Percentiles rank a stretch among this genome's conserved stretches.
These are phyloP conservation scores for Centropus bengalensis DNA, from an alignment of 2,113 vertebrate species.

Conservation along the genomic window DNA sequence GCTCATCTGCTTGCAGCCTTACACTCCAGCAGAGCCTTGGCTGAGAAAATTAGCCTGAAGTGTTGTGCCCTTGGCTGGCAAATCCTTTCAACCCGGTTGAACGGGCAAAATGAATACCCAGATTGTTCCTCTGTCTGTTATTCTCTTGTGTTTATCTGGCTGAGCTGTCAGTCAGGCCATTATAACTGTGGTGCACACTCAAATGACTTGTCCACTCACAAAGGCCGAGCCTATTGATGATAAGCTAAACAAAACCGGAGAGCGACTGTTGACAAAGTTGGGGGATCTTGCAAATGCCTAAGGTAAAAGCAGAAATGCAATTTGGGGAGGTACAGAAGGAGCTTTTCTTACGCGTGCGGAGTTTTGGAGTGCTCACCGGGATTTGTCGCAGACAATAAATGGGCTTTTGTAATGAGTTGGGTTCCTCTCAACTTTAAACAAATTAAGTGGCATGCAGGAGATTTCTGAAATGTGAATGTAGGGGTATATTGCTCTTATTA, in stretches of 20 bases:
- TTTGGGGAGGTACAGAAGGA: constrained; percentile 1
- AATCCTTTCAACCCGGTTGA: constrained; percentile 88
- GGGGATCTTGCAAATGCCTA: constrained; percentile 49
- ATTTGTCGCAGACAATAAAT: neutral
- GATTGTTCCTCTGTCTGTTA: constrained; percentile 78
- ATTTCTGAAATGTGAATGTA: constrained; percentile 22
- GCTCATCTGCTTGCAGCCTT: constrained; percentile 66
- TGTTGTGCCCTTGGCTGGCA: constrained; percentile 87
- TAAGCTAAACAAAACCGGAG: constrained; percentile 75
- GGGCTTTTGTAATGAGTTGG: neutral
- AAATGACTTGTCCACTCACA: constrained; percentile 84
- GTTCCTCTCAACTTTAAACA: constrained; percentile 44
- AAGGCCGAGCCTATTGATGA: constrained; percentile 77
- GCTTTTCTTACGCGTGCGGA: neutral
- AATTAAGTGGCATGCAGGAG: neutral
- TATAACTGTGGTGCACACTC: constrained; percentile 82
- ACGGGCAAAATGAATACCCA: constrained; percentile 86
- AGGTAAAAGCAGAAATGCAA: constrained; percentile 35
- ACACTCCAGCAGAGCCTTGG: constrained; percentile 73
- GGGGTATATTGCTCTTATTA: neutral
- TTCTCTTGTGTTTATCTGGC: constrained; percentile 85
- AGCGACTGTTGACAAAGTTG: constrained; percentile 60
- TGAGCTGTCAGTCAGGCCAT: constrained; percentile 84
- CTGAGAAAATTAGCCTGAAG: constrained; percentile 87
- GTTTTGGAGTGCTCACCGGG: neutral